Percentiles rank a stretch among this genome's conserved stretches.
phyloP scores from a whole-genome alignment of 2,113 vertebrate genomes.

The Marcusenius ussheri region DNA sequence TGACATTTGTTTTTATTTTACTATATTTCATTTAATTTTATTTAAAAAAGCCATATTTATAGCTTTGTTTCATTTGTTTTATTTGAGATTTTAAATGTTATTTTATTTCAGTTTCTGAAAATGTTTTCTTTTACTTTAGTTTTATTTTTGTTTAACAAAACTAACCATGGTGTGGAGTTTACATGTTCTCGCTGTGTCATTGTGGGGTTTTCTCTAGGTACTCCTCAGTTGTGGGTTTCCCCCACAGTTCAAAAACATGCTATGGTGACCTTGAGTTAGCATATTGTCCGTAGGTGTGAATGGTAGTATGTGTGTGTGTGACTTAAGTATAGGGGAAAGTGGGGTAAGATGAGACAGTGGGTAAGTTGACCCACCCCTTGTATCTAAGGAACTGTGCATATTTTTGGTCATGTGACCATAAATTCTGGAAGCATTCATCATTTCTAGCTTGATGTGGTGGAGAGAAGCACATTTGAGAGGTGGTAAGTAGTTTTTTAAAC shows the following conservation, averaged over 20 bases:
- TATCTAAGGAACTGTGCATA: constrained; percentile 11
- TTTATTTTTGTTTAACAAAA: neutral
- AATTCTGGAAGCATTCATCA: neutral
- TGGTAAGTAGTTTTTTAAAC: neutral
- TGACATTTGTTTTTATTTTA: neutral
- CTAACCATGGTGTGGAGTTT: neutral
- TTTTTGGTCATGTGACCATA: constrained; percentile 16
- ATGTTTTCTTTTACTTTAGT: neutral
- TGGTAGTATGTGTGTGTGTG: neutral
- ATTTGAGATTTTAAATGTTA: neutral
- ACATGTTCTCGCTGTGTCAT: neutral
- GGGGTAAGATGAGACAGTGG: constrained; percentile 19
- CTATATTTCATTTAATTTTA: neutral
- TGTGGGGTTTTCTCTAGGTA: neutral
- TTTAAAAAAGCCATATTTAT: neutral
- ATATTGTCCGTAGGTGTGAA: neutral
- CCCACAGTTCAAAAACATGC: neutral
- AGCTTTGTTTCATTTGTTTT: neutral
- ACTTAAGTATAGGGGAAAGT: neutral
- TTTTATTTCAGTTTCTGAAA: neutral
- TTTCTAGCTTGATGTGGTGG: neutral
- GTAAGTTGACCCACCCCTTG: constrained; percentile 14
- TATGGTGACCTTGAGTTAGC: too few species aligned
- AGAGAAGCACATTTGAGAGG: neutral
- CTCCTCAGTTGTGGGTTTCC: too few species aligned